Evolutionary conservation across 2,797 vertebrate species (phyloP).

Genomic region (Hoplostethus atlanticus): DNA sequence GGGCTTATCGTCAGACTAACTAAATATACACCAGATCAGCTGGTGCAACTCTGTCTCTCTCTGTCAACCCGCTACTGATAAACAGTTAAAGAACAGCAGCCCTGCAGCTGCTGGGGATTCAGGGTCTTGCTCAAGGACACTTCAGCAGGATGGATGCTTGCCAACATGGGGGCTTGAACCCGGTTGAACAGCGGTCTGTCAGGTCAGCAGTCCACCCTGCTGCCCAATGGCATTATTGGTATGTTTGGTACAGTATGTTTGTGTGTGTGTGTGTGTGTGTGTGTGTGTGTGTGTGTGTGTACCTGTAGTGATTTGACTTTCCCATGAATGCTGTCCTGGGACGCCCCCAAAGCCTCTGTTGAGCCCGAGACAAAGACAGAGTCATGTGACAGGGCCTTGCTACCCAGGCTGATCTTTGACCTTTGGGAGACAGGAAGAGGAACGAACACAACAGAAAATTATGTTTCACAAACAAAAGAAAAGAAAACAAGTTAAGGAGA

Average conservation of each 20-base stretch:
- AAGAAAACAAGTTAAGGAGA: conserved; percentile 8
- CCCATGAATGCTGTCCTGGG: conserved; percentile 86
- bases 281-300: conserved; percentile 27
- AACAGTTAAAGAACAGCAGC: neutral
- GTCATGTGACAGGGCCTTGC: conserved; percentile 92
- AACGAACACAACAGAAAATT: conserved; percentile 31
- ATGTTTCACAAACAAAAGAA: conserved; percentile 13
- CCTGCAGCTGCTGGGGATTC: conserved; percentile 6
- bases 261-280: neutral
- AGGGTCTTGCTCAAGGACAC: neutral
- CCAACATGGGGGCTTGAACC: neutral
- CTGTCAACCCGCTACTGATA: conserved; percentile 32
- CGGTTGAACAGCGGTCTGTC: too few species aligned
- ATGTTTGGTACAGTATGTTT: too few species aligned
- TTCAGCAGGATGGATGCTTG: neutral
- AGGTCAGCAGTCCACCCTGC: too few species aligned
- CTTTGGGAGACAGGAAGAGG: conserved; percentile 76
- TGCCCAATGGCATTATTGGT: too few species aligned
- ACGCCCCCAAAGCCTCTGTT: conserved; percentile 76
- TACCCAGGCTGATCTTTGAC: conserved; percentile 86
- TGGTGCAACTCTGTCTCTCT: neutral
- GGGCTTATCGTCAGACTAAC: conserved; percentile 22
- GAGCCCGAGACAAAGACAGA: conserved; percentile 89
- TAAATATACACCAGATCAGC: conserved; percentile 55
- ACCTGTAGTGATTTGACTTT: conserved; percentile 92